phyloP scores from a whole-genome alignment of 2,888 invertebrate species.

The Hoplodrina blanda region DNA sequence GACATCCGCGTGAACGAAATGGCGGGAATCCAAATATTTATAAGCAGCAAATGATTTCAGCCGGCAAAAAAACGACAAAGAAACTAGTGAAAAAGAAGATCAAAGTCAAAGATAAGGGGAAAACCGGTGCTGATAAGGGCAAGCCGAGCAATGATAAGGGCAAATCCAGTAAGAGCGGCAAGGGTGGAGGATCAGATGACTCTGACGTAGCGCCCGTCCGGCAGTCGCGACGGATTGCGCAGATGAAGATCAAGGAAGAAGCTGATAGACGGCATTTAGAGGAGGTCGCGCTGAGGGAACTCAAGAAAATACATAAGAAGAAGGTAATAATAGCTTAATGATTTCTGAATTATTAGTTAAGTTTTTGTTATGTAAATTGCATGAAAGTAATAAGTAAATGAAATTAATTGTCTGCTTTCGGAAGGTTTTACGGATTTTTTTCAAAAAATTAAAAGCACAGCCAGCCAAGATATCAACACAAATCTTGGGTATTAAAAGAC shows the following conservation, averaged over 20 bases:
- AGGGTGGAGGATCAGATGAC: slow-evolving; percentile 69
- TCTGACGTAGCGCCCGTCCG: slow-evolving; percentile 91
- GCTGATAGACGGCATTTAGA: slow-evolving; percentile 94
- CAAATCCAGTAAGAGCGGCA: slow-evolving; percentile 59
- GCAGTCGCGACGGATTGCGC: slow-evolving; percentile 96
- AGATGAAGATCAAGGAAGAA: slow-evolving; percentile 96
- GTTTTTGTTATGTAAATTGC: no score
- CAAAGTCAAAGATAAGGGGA: slow-evolving; percentile 65
- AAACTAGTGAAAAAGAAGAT: slow-evolving; percentile 77
- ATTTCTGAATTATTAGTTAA: no score
- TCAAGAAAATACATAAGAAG: slow-evolving; percentile 92
- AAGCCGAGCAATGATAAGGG: slow-evolving; percentile 42
- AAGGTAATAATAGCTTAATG: slow-evolving; percentile 70
- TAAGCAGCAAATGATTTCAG: slow-evolving; percentile 61
- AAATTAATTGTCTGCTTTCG: no score
- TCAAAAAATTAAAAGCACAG: no score
- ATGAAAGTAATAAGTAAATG: no score
- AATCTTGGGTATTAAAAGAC: no score
- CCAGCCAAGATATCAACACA: no score
- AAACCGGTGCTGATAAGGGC: slow-evolving; percentile 62
- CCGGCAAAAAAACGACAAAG: slow-evolving; percentile 83
- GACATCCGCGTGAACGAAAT: no score
- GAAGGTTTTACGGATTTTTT: no score
- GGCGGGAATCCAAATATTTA: slow-evolving; percentile 7
- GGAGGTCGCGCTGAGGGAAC: slow-evolving; percentile 93